Evolutionary conservation across 2,113 vertebrate genomes (phyloP).

Genomic region (Pedionomus torquatus): DNA sequence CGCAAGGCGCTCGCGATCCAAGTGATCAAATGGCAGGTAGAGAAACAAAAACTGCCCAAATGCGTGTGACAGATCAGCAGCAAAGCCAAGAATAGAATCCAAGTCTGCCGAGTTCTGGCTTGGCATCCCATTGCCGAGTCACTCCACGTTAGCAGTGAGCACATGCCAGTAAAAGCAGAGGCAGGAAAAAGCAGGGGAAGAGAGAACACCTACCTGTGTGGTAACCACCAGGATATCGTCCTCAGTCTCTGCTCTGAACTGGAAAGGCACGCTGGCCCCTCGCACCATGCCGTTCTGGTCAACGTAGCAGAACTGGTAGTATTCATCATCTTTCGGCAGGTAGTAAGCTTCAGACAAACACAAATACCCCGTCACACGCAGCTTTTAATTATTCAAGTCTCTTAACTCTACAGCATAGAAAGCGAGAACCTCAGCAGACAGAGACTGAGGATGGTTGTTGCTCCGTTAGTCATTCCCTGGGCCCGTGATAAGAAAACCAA

Average conservation of each 20-base stretch:
- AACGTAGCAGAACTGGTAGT: slow-evolving; percentile 81
- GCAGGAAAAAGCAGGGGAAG: neutral
- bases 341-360: slow-evolving; percentile 72
- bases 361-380: neutral
- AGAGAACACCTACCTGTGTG: slow-evolving; percentile 57
- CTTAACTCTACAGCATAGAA: neutral
- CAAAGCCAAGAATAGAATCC: neutral
- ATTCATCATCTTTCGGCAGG: slow-evolving; percentile 76
- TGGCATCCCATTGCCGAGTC: neutral
- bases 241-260: slow-evolving; percentile 65
- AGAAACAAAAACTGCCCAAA: neutral
- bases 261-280: slow-evolving; percentile 76
- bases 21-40: neutral
- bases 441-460: neutral
- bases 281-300: slow-evolving; percentile 70
- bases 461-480: neutral
- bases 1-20: neutral
- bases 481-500: neutral
- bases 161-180: neutral
- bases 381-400: neutral
- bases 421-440: neutral
- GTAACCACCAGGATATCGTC: slow-evolving; percentile 76
- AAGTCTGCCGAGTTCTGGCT: neutral
- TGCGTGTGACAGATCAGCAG: neutral
- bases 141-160: neutral